Base-by-base conservation (phyloP, 2,797 vertebrate genomes). In the Pseudochirops corinnae region DNA sequence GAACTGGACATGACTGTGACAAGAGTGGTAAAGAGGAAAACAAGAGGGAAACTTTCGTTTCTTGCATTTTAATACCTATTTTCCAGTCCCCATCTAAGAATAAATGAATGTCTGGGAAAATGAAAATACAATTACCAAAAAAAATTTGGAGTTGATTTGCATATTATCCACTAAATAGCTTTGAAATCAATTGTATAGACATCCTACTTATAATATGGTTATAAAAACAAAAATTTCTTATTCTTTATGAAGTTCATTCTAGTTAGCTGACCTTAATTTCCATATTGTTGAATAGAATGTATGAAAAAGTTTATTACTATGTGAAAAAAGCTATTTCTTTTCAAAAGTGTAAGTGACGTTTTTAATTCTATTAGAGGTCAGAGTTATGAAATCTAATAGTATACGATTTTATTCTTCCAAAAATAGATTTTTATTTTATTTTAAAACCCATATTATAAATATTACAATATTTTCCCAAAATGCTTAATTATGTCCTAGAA, bases 41-140 rank as follows among this genome's bases (percentile, higher is more conserved):
- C 62, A 39, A 74, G 33, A 3, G 5, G 29, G 0, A 5, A 56
- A 91, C 31, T 74, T 95, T 33, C 93, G 57, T 55, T 95, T 29
- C 56, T 62, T 91, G 0, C 67, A 93, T 93, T 97, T 96, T 29
- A 95, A 55, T 67, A 94, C 56, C 94, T 50, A 94, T 95, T 96
- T 97, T 56, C 28, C 62, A 93, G 90, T 93, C 13, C 92, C 33
- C 90, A 74, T 93, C 55, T 92, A 94, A 96, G 87, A 96, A 97
- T 96, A 94, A 95, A 97, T 97, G 95, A 92, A 95, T 94, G 95
- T 93, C 95, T 94, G 21, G 82, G 95, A 97, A 94, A 57, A 1
- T 92, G 46, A 60, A 94, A 97, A 91, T 90, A 46, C 11, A 93
- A 26, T 91, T 82, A 74, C 39, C 29, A 90, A 94, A 93, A 55